Conservation (phyloP, 2,888 invertebrate genomes). For the Polylopha cassiicola region DNA sequence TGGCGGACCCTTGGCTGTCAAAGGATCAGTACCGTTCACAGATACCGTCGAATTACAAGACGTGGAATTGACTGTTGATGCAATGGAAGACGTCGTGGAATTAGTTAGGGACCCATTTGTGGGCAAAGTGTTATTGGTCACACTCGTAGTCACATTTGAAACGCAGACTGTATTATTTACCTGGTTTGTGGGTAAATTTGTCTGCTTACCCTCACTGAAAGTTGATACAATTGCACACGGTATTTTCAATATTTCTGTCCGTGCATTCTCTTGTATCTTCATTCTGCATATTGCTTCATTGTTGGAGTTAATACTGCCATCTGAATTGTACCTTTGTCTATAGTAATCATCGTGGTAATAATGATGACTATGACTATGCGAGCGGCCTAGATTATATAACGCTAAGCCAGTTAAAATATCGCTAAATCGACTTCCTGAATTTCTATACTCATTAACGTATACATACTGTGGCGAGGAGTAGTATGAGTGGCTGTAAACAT, state of each 20-base stretch:
- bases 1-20: slow-evolving; percentile 46
- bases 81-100: slow-evolving; percentile 26
- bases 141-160: slow-evolving; percentile 43
- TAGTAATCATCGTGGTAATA: slow-evolving; percentile 67
- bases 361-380: slow-evolving; percentile 51
- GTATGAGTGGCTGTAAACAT: slow-evolving; percentile 34
- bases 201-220: slow-evolving; percentile 46
- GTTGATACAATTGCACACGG: slow-evolving; percentile 71
- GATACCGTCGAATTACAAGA: slow-evolving; percentile 39
- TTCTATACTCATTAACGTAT: slow-evolving; percentile 57
- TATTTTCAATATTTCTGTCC: slow-evolving; percentile 47
- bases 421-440: slow-evolving; percentile 58
- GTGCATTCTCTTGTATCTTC: slow-evolving; percentile 51
- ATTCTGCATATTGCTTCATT: slow-evolving; percentile 52
- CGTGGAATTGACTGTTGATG: slow-evolving; percentile 35
- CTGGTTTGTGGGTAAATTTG: slow-evolving; percentile 27
- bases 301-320: slow-evolving; percentile 27
- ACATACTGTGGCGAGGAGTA: slow-evolving; percentile 56
- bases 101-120: slow-evolving; percentile 23
- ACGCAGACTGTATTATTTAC: slow-evolving; percentile 48
- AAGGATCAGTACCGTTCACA: slow-evolving; percentile 48
- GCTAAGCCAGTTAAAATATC: slow-evolving; percentile 60
- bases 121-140: slow-evolving; percentile 32
- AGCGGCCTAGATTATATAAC: slow-evolving; percentile 63
- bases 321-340: slow-evolving; percentile 39